phyloP scores from a whole-genome alignment of 2,888 invertebrate species.

The Erebia aethiops region DNA sequence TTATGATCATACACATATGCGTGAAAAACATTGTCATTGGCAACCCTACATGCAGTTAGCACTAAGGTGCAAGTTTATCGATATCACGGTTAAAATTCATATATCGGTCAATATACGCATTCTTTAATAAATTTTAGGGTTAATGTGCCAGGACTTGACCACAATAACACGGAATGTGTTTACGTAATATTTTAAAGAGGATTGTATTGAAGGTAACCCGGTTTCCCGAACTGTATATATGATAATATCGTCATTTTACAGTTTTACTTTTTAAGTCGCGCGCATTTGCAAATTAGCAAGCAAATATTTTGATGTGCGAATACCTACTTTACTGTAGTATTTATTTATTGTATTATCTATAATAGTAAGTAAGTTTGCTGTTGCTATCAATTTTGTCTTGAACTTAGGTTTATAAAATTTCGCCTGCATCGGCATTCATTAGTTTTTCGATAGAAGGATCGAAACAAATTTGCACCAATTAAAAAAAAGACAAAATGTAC shows the following conservation, averaged over 20 bases:
- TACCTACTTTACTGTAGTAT: background rate
- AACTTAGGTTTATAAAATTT: no score
- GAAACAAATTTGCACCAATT: no score
- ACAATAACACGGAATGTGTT: constrained; percentile 14
- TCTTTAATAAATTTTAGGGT: constrained; percentile 17
- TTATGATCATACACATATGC: background rate
- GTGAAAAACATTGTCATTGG: background rate
- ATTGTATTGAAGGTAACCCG: constrained; percentile 11
- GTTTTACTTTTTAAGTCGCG: constrained; percentile 2
- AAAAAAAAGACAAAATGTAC: no score
- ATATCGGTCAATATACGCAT: constrained; percentile 17
- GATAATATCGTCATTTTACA: constrained; percentile 6
- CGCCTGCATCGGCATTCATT: no score
- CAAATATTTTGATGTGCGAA: background rate
- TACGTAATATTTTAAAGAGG: constrained; percentile 2
- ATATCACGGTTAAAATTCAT: constrained; percentile 22
- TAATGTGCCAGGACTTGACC: constrained; percentile 23
- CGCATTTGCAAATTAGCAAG: background rate
- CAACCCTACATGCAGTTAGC: constrained; percentile 17
- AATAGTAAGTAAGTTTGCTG: no score
- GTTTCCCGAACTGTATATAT: constrained; percentile 11
- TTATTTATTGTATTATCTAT: background rate
- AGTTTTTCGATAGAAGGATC: no score
- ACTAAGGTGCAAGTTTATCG: constrained; percentile 22
- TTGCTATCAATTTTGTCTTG: no score